Evolutionary conservation across 2,113 vertebrate genomes (phyloP), one percentile per base, ranked within the genome.

Genomic region (Rhizomys pruinosus): DNA sequence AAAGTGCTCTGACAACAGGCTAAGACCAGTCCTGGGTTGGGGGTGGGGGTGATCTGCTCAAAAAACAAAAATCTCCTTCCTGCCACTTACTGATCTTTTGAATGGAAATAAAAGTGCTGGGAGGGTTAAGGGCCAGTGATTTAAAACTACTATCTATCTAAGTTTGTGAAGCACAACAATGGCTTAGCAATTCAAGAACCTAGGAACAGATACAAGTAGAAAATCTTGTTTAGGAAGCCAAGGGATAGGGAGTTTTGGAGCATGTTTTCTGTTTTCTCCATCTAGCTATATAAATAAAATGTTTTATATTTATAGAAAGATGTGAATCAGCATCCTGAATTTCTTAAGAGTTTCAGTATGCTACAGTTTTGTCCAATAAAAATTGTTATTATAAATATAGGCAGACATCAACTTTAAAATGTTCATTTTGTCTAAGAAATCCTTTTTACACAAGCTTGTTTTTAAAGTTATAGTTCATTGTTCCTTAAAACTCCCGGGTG

Each of bases 351-450:
- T 34, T 81, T 27, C 39, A 78, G 1, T 57, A 16, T 69, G 22
- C 22, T 37, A 78, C 68, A 42, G n/a, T 87, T 87, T 92, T 82
- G 13, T 76, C 7, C 27, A 87, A 4, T 80, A 79, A 94, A 93
- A 66, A n/a, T 6, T 44, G 76, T 89, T 77, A 72, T 85, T 84
- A 73, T 34, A n/a, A 76, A 59, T 85, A 68, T 29, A 87, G n/a
- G 13, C n/a, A 77, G 25, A 20, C 15, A 88, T 81, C 47, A 85
- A 64, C 59, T 93, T 91, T 63, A 93, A 94, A 79, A 79, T 90
- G 42, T 87, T 94, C 89, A 39, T 78, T 29, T 94, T 32, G 44
- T 88, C 52, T 86, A 91, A 89, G 52, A 86, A 91, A 72, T 90
- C 71, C 44, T 69, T 90, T 92, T 94, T 81, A 80, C 16, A 81